Base-by-base conservation (phyloP, 2,797 vertebrate species). In the Halcyon smyrnensis region DNA sequence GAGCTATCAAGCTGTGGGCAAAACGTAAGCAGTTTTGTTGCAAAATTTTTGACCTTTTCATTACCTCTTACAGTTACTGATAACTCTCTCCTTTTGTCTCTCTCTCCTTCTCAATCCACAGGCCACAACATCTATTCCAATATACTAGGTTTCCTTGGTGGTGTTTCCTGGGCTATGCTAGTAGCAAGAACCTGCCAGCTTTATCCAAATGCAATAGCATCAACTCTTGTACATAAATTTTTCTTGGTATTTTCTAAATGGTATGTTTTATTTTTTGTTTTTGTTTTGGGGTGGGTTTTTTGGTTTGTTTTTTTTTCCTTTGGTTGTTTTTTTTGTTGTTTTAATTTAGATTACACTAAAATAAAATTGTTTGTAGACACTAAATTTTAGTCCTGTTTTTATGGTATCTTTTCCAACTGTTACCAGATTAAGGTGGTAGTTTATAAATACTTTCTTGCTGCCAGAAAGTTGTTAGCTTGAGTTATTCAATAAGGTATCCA, bases 241-340 rank as follows among this genome's bases (percentile, higher is more conserved):
- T 99, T 99, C 98, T 98, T 99, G 97, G 99, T 99, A 96, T 99
- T 99, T 98, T 99, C 99, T 94, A 99, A 99, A 98, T 99, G 99
- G 99, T 99, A 98, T 98, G 99, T 43, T 17, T 8, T 69, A 21
- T 50, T 27, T 80, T 50, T 80, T 94, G 0, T 87, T 32, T 6
- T 21, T 65, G 23, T 48, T 36, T 94, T 48, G 48, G 15, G 51
- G 24, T 46, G 20, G 11, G 41, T 77, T 84, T 74, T 82, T 37
- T 84, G 37, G 32, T 50, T 48, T 46, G 12, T 21, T 20, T 45
- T 45, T 48, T 48, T 48, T 45, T 19, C 34, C 34, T 46, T 48
- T 24, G 46, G 46, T 36, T 94, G 46, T 45, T 84, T 84, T 74
- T 82, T 53, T 84, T 28, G 27, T 28, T 28, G 15, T 51, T 53